A percentile compares a stretch with the other conserved stretches of the same genome.
Evolutionary conservation across 2,113 vertebrate species (phyloP).

Genomic region (Calidris pugnax): DNA sequence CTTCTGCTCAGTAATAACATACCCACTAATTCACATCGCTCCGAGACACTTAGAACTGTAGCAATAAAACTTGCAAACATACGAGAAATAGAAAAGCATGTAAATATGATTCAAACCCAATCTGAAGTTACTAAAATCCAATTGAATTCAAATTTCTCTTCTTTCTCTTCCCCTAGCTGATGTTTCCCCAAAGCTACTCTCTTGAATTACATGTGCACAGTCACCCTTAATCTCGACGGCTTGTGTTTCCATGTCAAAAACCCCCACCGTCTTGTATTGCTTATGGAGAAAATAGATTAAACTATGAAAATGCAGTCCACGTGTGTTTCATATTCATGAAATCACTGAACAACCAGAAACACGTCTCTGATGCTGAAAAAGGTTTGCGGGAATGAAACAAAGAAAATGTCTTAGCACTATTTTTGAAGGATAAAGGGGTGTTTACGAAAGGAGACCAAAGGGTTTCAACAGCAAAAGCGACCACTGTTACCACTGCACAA

Average conservation of each 20-base stretch:
- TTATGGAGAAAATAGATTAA: background rate
- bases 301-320: background rate
- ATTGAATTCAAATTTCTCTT: background rate
- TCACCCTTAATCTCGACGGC: background rate
- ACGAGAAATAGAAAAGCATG: background rate
- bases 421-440: fast-evolving
- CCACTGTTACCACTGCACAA: background rate
- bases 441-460: background rate
- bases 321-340: background rate
- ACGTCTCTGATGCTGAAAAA: fast-evolving
- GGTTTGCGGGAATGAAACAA: background rate
- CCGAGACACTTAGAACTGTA: background rate
- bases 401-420: fast-evolving
- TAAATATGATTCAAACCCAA: constrained; percentile 44
- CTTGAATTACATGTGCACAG: background rate
- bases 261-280: background rate
- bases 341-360: background rate
- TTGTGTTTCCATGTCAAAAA: background rate
- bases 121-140: constrained; percentile 20
- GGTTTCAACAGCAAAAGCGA: no score
- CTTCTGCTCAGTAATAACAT: background rate
- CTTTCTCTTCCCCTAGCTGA: background rate
- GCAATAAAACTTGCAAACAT: constrained; percentile 18
- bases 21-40: constrained; percentile 7
- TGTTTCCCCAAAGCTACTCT: background rate